phyloP scores from a whole-genome alignment of 2,888 invertebrate genomes.

The Luperina testacea region DNA sequence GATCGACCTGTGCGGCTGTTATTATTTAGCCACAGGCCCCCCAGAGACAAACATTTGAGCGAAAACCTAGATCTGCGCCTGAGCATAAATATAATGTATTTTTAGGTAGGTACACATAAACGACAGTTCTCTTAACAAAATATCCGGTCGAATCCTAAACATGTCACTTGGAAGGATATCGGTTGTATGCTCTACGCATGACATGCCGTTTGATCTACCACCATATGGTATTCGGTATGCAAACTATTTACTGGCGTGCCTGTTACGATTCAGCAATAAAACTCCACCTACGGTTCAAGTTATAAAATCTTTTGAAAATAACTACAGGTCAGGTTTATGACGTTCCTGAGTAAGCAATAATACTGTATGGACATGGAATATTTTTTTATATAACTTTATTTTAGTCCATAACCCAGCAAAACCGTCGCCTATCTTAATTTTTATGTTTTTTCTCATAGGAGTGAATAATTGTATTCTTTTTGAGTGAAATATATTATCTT shows the following conservation, averaged over 20 bases:
- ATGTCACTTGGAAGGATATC: conserved; percentile 20
- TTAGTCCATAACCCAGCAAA: too few relatives aligned
- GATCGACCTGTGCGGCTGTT: too few relatives aligned
- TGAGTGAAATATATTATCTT: too few relatives aligned
- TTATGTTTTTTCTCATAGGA: too few relatives aligned
- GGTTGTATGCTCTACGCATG: conserved; percentile 21
- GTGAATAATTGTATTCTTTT: too few relatives aligned
- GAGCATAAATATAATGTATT: background rate
- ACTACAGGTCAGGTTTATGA: background rate
- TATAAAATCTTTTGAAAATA: conserved; percentile 14
- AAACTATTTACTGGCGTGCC: conserved; percentile 37
- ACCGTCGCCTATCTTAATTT: too few relatives aligned
- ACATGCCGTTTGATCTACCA: conserved; percentile 49
- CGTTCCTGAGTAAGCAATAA: conserved; percentile 8
- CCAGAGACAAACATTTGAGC: background rate
- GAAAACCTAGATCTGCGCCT: background rate
- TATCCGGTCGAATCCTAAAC: conserved; percentile 42
- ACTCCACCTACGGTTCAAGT: conserved; percentile 13
- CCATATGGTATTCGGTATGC: conserved; percentile 16
- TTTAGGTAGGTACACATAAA: conserved; percentile 3
- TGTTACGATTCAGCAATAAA: conserved; percentile 42
- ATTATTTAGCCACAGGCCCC: background rate
- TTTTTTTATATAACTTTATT: too few relatives aligned
- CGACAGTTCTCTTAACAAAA: conserved; percentile 8
- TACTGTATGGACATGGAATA: background rate